Evolutionary conservation across 2,797 vertebrate species (phyloP), one percentile per base, ranked within the genome.

Genomic region (Cichlasoma orientale): DNA sequence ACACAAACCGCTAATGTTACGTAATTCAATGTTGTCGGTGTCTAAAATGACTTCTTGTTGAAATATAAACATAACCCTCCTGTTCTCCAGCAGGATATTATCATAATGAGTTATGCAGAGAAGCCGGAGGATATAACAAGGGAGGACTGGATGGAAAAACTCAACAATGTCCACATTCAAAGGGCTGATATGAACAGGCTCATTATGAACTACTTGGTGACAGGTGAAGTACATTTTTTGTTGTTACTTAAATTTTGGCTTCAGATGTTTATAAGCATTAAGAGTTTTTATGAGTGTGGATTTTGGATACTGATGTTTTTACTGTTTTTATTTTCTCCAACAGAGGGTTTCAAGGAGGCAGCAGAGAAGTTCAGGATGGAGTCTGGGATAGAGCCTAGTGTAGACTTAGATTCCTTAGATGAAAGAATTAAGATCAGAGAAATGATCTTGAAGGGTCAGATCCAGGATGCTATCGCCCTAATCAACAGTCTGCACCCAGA

Each of bases 61-160:
- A 68, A 54, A 54, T 41, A 4, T 44, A 16, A 56, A 16, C n/a
- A n/a, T 70, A 56, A 57, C 36, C 14, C 3, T 13, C 59, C 2
- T 78, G 1, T 57, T 11, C 61, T 69, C 52, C 36, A 84, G 12
- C 31, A 94, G 93, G 85, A 83, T 79, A 72, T 68, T 33, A 90
- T 87, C 97, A 98, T 92, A 88, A 99, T 99, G 98, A 99, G 98
- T 96, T 99, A 98, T 95, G 91, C 98, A 75, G 98, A 99, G 95
- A 99, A 99, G 90, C 96, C 97, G 71, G 98, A 99, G 87, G 98
- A 99, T 89, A 96, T 99, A 94, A 98, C 98, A 2, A 97, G 97
- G 93, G 98, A 99, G 82, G 98, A 99, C 88, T 99, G 98, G 98
- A 97, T 99, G 98, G 98, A 99, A 82, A 99, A 98, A 80, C 97